Evolutionary conservation across 2,888 invertebrate species (phyloP), one percentile per base, ranked within the genome.

Genomic region (Sinotaia quadrata): DNA sequence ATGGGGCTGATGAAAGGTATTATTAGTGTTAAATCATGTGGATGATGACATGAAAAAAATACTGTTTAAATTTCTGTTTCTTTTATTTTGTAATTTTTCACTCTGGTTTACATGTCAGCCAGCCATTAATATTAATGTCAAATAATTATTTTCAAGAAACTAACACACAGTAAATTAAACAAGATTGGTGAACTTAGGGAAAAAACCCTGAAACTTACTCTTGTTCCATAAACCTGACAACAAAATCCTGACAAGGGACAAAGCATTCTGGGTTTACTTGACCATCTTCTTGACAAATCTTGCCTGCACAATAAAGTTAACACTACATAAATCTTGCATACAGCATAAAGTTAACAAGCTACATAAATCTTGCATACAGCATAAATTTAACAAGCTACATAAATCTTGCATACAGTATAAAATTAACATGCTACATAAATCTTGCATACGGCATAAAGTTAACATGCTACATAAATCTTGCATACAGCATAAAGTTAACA

Each of bases 211-310:
- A 15, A 21, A 80, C 90, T 88, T 75, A 93, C 88, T 93, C 92
- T 62, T 90, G 91, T 81, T 95, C 92, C 87, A 96, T 91, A 83
- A 91, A 89, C 68, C 91, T 90, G 74, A 92, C 91, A 70, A 94
- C 90, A 86, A 91, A 91, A 75, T 92, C 91, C 87, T 94, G 93
- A 66, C 94, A 92, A 71, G 92, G 91, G 75, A 92, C 91, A 87
- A 95, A 94, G 85, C 94, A 93, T 80, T 91, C 91, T 60, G 93
- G 90, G 80, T 91, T 91, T 67, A 93, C 90, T 71, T 91, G 89
- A 63, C 92, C 92, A 84, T 92, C 91, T 76, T 92, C 91, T 78
- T 91, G 90, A 82, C 92, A 92, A 77, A 94, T 91, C 84, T 92
- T 92, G 74, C 92, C 92, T 87, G 92, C 91, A 75, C 36, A 34